Base-by-base conservation (phyloP, 37 sponge, comb jelly and placozoan species). In the Cladorhizidae sp. region DNA sequence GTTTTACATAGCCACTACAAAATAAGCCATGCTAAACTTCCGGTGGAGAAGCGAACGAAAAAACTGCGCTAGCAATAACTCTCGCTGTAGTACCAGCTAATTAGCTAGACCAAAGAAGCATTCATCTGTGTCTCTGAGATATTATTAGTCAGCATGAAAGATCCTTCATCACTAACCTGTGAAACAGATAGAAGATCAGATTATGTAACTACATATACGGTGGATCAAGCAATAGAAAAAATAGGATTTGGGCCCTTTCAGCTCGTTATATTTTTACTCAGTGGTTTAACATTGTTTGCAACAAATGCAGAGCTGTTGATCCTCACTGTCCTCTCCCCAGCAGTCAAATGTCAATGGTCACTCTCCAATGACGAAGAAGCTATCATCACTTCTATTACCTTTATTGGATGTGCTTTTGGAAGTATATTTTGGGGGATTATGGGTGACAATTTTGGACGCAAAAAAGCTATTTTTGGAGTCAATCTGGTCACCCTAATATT, bases 181-280 rank as follows among this genome's bases (percentile, higher is more conserved):
- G n/a, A n/a, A n/a, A n/a, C n/a, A n/a, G n/a, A n/a, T n/a, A n/a
- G n/a, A n/a, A n/a, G n/a, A n/a, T n/a, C n/a, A n/a, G n/a, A n/a
- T n/a, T n/a, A n/a, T n/a, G n/a, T n/a, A n/a, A n/a, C n/a, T n/a
- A n/a, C n/a, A n/a, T n/a, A n/a, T 69, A 90, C 91, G 33, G 79
- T 90, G 42, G 87, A 91, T 31, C 85, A 90, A 15, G 90, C 82
- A 2, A 68, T 90, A 17, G 81, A 90, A 21, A 81, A 90, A 36
- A 67, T 85, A 5, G 90, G 90, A 50, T 90, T 90, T 71, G 90
- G 90, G 35, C 15, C 56, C n/a, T 90, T 85, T 62, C 90, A 90
- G 57, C 20, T 90, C 1, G n/a, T 81, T 0, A 41, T 85, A 17
- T 63, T 45, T n/a, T 17, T 76, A 8, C 85, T 90, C 45, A 22